Percentiles rank a stretch among this genome's conserved stretches.
Conservation (phyloP, 2,113 vertebrate genomes). For the Pituophis catenifer region DNA sequence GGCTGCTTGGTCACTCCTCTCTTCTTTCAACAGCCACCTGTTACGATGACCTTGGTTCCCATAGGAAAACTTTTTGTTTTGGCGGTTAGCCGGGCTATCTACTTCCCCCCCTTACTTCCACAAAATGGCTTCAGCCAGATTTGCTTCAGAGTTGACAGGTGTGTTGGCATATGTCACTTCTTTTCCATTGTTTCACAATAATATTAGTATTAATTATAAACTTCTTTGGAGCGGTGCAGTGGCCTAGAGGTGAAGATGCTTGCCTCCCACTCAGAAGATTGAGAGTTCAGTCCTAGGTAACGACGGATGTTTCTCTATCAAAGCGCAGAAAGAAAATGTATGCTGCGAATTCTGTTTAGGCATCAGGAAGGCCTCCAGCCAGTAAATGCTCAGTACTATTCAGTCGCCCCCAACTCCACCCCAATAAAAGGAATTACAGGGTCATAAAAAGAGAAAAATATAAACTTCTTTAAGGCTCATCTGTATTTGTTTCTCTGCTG, state of each 20-base stretch:
- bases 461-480: conserved; percentile 28
- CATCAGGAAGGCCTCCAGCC: not conserved
- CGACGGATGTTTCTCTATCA: not conserved
- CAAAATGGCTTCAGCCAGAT: too few species aligned
- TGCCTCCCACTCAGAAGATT: not conserved
- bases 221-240: not conserved
- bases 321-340: not conserved
- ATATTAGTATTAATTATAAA: conserved; percentile 6
- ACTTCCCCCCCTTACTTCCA: too few species aligned
- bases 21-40: too few species aligned
- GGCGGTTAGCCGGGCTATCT: too few species aligned
- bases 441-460: not conserved
- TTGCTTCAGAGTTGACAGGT: not conserved
- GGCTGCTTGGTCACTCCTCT: too few species aligned
- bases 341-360: not conserved
- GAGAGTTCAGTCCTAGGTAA: not conserved
- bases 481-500: conserved; percentile 46
- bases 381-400: not conserved
- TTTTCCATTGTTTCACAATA: conserved; percentile 30
- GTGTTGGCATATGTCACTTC: conserved; percentile 21
- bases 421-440: not conserved
- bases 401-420: not conserved
- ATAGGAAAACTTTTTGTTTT: too few species aligned
- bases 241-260: not conserved
- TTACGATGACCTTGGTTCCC: too few species aligned